Evolutionary conservation across 2,113 vertebrate genomes (phyloP).

Genomic region (Hyperopisus bebe): DNA sequence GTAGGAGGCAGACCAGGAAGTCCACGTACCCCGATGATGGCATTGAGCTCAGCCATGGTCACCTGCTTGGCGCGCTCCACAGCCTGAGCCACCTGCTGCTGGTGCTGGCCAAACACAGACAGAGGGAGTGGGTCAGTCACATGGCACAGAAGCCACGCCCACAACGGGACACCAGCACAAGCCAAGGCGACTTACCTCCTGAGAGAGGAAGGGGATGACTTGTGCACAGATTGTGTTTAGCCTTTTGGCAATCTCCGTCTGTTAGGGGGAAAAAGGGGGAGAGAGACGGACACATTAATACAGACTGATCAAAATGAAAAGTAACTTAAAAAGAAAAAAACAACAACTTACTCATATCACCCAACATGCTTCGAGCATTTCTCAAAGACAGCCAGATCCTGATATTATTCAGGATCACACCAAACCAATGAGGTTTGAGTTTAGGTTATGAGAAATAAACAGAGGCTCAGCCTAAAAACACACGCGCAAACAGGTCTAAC

Average conservation of each 20-base stretch:
- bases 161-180: not conserved
- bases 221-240: conserved; percentile 97
- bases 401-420: not conserved
- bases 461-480: not conserved
- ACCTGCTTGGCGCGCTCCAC: conserved; percentile 97
- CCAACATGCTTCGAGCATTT: not conserved
- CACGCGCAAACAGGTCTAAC: not conserved
- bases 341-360: not conserved
- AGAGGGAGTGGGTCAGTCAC: conserved; percentile 31
- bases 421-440: not conserved
- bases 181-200: conserved; percentile 72
- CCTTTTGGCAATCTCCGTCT: conserved; percentile 95
- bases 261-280: conserved; percentile 47
- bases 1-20: conserved; percentile 77
- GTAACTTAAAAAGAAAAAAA: not conserved
- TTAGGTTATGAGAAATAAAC: not conserved
- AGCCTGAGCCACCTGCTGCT: conserved; percentile 96
- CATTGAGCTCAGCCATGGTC: conserved; percentile 97
- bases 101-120: conserved; percentile 77
- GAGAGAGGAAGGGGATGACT: conserved; percentile 95
- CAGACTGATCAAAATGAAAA: not conserved
- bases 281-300: conserved; percentile 56
- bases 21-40: conserved; percentile 98
- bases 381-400: not conserved
- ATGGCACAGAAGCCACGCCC: not conserved